Base-by-base conservation (phyloP, 2,797 vertebrate genomes). In the Typhlichthys subterraneus region DNA sequence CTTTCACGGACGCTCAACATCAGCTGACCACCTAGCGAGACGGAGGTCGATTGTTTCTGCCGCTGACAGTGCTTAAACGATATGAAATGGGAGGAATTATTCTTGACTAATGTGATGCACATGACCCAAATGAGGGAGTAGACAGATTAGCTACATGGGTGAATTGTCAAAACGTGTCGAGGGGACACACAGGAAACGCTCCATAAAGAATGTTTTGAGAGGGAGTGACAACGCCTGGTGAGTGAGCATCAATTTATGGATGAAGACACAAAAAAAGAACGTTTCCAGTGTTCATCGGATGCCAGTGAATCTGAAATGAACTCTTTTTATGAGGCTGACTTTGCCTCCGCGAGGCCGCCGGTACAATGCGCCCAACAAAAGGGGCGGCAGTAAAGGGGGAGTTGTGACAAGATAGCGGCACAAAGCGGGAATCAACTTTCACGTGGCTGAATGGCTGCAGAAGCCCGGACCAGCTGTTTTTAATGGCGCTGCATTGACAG, bases 401-500 rank as follows among this genome's bases (percentile, higher is more conserved):
- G 89, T 90, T 72, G 82, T 69, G 87, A 90, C 88, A 90, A 89
- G 89, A 90, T 90, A 82, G 87, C 54, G 23, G 52, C 86, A 92
- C 89, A 92, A 91, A 87, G 88, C 82, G 79, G 91, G 90, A 91
- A 91, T 89, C 88, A 92, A 93, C 92, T 91, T 93, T 91, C 88
- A 88, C 85, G 89, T 86, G 84, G 76, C 74, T 91, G 86, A 93
- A 91, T 91, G 89, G 84, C 81, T 84, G 81, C 87, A 84, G 87
- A 77, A 85, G 88, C 87, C 87, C 63, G 59, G 83, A 80, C 89
- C 91, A 93, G 91, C 91, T 93, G 92, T 93, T 94, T 92, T 91
- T 92, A 92, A 92, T 91, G 90, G 90, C 77, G 8, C 77, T 31
- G 83, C 88, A 87, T 74, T 91, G 89, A 92, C 88, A 89, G 87